Evolutionary conservation across 2,113 vertebrate genomes (phyloP).

Genomic region (Indri indri): DNA sequence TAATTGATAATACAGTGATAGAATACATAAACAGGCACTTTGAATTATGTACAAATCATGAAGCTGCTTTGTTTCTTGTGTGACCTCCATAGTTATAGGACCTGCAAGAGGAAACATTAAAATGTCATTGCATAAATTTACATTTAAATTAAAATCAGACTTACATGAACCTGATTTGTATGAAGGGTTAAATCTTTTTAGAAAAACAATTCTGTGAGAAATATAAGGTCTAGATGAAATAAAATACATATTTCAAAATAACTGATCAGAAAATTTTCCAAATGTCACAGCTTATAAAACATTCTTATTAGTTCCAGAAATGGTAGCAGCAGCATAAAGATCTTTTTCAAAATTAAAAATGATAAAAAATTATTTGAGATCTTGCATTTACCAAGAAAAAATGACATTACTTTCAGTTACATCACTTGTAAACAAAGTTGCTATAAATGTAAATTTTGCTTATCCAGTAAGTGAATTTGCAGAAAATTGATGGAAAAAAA

Average conservation of each 20-base stretch:
- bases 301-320: neutral
- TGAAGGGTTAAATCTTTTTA: neutral
- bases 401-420: neutral
- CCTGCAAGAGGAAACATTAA: neutral
- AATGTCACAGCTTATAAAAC: neutral
- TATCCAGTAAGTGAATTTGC: neutral
- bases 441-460: neutral
- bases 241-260: neutral
- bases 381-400: neutral
- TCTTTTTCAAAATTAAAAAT: neutral
- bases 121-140: neutral
- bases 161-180: neutral
- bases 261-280: neutral
- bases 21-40: neutral
- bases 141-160: conserved; percentile 27
- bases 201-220: neutral
- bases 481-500: neutral
- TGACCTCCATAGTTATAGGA: neutral
- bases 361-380: neutral
- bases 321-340: neutral
- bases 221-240: neutral
- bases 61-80: neutral
- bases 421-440: neutral
- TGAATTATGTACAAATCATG: neutral
- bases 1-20: neutral